Percentiles rank a stretch among this genome's conserved stretches.
Conservation (phyloP, 2,797 vertebrate genomes). For the Gallirallus australis region DNA sequence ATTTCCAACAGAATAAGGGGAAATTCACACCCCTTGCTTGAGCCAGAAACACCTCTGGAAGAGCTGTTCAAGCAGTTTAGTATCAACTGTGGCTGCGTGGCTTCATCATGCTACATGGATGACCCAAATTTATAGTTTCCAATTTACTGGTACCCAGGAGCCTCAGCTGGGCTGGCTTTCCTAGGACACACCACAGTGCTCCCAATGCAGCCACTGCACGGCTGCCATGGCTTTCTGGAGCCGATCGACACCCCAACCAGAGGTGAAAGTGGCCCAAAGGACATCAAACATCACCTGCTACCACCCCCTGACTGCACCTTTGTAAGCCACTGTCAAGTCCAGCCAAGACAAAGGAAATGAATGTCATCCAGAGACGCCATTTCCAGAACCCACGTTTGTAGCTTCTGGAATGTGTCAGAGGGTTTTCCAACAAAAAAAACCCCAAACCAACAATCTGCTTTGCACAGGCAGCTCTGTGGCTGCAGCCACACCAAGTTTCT, state of each 20-base stretch:
- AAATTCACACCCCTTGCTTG: accelerated
- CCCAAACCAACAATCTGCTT: background rate
- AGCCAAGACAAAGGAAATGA: background rate
- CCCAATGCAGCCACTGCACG: background rate
- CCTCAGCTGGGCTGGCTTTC: background rate
- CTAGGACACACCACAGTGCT: background rate
- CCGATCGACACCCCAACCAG: background rate
- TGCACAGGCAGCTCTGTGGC: slow-evolving; percentile 15
- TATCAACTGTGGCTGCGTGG: background rate
- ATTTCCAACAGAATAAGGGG: background rate
- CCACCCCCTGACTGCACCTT: background rate
- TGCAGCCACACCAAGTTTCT: background rate
- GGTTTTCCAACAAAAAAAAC: slow-evolving; percentile 6
- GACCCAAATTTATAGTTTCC: background rate
- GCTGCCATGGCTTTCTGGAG: background rate
- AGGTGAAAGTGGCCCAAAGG: background rate
- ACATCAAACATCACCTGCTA: background rate
- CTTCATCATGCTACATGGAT: background rate
- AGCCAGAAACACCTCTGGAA: background rate
- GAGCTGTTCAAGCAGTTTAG: background rate
- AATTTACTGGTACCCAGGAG: background rate
- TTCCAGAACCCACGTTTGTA: background rate
- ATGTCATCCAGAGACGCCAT: background rate
- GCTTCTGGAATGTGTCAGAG: slow-evolving; percentile 33
- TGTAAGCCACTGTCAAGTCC: background rate